Evolutionary conservation across 2,888 invertebrate genomes (phyloP).

Genomic region (Lasioglossum lativentre): DNA sequence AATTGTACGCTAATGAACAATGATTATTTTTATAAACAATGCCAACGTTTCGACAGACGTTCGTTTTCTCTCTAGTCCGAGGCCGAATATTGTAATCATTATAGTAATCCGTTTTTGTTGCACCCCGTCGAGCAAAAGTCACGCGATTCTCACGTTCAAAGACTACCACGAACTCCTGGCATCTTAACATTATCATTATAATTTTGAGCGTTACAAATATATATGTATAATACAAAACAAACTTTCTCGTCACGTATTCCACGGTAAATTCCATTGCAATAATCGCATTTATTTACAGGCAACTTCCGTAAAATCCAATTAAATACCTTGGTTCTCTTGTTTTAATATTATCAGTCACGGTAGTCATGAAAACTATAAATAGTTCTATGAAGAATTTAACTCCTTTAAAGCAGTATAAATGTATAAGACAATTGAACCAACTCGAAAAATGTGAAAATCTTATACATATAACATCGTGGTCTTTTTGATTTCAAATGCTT

Average conservation of each 20-base stretch:
- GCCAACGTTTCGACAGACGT: slow-evolving; percentile 26
- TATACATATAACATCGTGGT: background rate
- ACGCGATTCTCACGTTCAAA: background rate
- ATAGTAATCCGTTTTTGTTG: background rate
- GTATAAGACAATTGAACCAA: background rate
- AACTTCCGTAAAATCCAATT: background rate
- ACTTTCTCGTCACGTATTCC: background rate
- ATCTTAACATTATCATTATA: slow-evolving; percentile 8
- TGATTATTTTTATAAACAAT: slow-evolving; percentile 54
- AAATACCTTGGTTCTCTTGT: background rate
- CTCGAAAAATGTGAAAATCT: background rate
- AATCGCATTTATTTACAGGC: slow-evolving; percentile 41
- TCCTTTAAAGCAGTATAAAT: background rate
- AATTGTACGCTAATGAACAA: slow-evolving; percentile 53
- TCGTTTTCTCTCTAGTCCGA: background rate
- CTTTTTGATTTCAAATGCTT: background rate
- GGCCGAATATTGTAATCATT: slow-evolving; percentile 15
- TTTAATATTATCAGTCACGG: slow-evolving; percentile 1
- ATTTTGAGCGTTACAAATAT: slow-evolving; percentile 39
- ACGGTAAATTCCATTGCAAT: slow-evolving; percentile 15
- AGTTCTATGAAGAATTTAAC: background rate
- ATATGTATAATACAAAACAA: slow-evolving; percentile 34
- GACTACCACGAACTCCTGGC: background rate
- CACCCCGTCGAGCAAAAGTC: background rate
- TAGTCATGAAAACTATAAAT: background rate